Evolutionary conservation across 1,140 invertebrate species (phyloP).

Genomic region (Drosophila kurseongensis): DNA sequence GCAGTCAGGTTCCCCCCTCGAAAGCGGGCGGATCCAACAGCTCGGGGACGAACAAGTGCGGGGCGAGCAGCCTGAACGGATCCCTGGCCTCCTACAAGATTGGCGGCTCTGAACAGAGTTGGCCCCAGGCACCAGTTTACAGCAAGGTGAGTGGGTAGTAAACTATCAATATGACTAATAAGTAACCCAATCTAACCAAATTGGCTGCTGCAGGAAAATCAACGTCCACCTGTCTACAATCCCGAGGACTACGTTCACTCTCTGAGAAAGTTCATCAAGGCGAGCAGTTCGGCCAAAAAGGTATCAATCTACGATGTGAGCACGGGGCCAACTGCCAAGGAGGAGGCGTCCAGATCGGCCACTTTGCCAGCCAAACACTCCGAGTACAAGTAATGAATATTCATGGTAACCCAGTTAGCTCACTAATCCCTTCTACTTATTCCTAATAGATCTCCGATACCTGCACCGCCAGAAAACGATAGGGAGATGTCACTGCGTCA

Average conservation of each 20-base stretch:
- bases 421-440: neutral
- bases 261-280: conserved; percentile 90
- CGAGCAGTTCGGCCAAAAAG: conserved; percentile 60
- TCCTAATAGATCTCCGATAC: conserved; percentile 85
- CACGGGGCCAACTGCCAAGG: conserved; percentile 40
- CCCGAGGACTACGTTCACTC: conserved; percentile 92
- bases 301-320: conserved; percentile 80
- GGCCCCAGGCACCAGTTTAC: conserved; percentile 72
- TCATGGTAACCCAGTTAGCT: neutral
- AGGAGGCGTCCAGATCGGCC: conserved; percentile 58
- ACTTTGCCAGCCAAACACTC: conserved; percentile 80
- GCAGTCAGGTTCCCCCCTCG: conserved; percentile 1
- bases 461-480: conserved; percentile 86
- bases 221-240: conserved; percentile 93
- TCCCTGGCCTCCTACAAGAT: conserved; percentile 82
- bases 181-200: neutral
- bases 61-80: conserved; percentile 74
- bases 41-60: conserved; percentile 66
- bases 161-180: neutral
- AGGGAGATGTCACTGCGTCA: conserved; percentile 94
- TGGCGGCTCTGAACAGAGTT: conserved; percentile 79
- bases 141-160: conserved; percentile 60
- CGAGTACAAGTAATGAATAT: conserved; percentile 72
- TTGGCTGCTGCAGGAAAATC: conserved; percentile 88
- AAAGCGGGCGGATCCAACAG: conserved; percentile 39